A percentile compares a stretch with the other conserved stretches of the same genome.
Conservation (phyloP, 1,140 invertebrate genomes). For the Plectus sambesii region DNA sequence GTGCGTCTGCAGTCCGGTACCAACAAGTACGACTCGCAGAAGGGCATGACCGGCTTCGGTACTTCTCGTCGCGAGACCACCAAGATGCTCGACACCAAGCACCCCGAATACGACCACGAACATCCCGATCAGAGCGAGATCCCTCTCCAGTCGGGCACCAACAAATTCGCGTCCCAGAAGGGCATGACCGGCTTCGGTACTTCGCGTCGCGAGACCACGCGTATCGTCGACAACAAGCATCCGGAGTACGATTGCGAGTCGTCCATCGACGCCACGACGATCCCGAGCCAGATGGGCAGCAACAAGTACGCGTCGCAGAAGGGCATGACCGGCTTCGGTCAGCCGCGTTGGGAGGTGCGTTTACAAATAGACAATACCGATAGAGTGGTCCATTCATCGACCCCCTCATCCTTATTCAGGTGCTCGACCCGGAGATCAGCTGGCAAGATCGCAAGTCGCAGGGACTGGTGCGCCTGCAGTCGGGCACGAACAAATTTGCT, state of each 20-base stretch:
- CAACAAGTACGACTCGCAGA: slow-evolving; percentile 37
- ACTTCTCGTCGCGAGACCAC: slow-evolving; percentile 44
- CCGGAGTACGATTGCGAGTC: slow-evolving; percentile 36
- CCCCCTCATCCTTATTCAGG: slow-evolving; percentile 20
- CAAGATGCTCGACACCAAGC: slow-evolving; percentile 40
- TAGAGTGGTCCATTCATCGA: background rate
- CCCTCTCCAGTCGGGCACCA: slow-evolving; percentile 41
- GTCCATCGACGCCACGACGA: slow-evolving; percentile 37
- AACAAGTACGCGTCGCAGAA: slow-evolving; percentile 45
- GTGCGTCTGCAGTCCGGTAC: slow-evolving; percentile 46
- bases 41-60: slow-evolving; percentile 36
- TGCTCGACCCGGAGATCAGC: slow-evolving; percentile 42
- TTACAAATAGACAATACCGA: no score
- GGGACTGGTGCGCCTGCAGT: slow-evolving; percentile 45
- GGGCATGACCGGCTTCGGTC: slow-evolving; percentile 45
- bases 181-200: slow-evolving; percentile 45
- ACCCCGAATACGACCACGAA: slow-evolving; percentile 43
- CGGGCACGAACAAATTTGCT: slow-evolving; percentile 42
- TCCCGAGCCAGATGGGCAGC: slow-evolving; percentile 45
- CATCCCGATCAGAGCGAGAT: slow-evolving; percentile 39
- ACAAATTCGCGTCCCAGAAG: slow-evolving; percentile 45
- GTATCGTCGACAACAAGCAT: slow-evolving; percentile 35
- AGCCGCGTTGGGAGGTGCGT: slow-evolving; percentile 43
- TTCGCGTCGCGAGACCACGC: slow-evolving; percentile 40
- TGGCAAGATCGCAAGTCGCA: slow-evolving; percentile 46